Evolutionary conservation across 2,888 invertebrate species (phyloP).

Genomic region (Volucella bombylans): DNA sequence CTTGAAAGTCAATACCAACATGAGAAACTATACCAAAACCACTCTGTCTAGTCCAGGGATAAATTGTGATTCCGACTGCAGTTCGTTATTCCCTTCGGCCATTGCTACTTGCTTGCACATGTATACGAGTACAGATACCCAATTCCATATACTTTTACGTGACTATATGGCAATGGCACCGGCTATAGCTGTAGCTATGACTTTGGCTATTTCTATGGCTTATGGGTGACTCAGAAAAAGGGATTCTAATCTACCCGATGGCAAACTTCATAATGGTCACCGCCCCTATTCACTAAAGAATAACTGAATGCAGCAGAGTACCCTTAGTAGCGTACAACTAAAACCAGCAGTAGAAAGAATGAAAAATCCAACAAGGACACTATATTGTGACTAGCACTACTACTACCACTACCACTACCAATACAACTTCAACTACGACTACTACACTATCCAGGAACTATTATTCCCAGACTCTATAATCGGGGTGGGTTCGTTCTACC

Average conservation of each 20-base stretch:
- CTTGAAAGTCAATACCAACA: constrained; percentile 34
- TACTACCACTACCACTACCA: constrained; percentile 32
- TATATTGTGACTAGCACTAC: constrained; percentile 9
- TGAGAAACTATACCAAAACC: neutral
- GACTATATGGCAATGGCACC: neutral
- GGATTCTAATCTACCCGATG: constrained; percentile 72
- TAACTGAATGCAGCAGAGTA: constrained; percentile 43
- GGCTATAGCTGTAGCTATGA: too few species aligned
- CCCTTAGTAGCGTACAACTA: constrained; percentile 22
- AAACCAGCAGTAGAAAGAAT: constrained; percentile 26
- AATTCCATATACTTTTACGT: constrained; percentile 22
- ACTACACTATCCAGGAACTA: constrained; percentile 29
- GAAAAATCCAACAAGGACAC: constrained; percentile 51
- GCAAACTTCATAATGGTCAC: constrained; percentile 73
- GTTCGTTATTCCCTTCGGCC: constrained; percentile 62
- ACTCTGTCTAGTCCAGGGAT: neutral
- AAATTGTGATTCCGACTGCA: constrained; percentile 35
- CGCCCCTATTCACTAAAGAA: constrained; percentile 68
- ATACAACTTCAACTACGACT: constrained; percentile 36
- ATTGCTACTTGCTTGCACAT: constrained; percentile 31
- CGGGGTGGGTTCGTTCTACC: constrained; percentile 48
- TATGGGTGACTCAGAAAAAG: constrained; percentile 69
- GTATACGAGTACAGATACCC: neutral
- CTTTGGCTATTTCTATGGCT: too few species aligned
- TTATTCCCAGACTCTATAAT: constrained; percentile 57